Conservation (phyloP, 2,888 invertebrate species). For the Xylocampa areola region DNA sequence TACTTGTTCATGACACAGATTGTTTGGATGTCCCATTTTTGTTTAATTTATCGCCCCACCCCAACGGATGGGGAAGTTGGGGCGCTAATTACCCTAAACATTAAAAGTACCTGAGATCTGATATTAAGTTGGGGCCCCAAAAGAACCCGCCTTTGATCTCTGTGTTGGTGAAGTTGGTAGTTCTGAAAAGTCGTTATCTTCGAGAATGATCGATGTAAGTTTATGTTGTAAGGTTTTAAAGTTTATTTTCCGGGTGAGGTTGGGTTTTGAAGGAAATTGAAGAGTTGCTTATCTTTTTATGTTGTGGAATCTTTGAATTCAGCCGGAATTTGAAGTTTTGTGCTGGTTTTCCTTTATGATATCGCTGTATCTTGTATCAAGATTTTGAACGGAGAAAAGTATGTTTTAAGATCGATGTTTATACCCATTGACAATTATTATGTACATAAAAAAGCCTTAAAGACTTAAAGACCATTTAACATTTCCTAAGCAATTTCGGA, state of each 20-base stretch:
- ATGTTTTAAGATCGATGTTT: too few species aligned
- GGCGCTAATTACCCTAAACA: constrained; percentile 52
- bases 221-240: constrained; percentile 34
- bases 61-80: constrained; percentile 40
- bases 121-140: constrained; percentile 39
- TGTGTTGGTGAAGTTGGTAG: constrained; percentile 30
- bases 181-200: constrained; percentile 44
- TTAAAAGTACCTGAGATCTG: constrained; percentile 57
- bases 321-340: background rate
- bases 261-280: constrained; percentile 21
- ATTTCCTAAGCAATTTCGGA: too few species aligned
- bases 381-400: too few species aligned
- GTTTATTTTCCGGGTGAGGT: constrained; percentile 27
- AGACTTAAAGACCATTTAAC: too few species aligned
- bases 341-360: background rate
- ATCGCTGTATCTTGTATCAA: background rate
- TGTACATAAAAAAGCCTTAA: too few species aligned
- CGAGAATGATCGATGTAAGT: constrained; percentile 31
- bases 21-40: constrained; percentile 72
- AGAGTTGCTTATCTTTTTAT: constrained; percentile 30
- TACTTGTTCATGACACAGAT: constrained; percentile 68
- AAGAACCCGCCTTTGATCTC: constrained; percentile 49
- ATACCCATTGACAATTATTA: too few species aligned
- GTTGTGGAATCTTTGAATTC: constrained; percentile 19
- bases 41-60: constrained; percentile 67